phyloP scores from a whole-genome alignment of 2,888 invertebrate genomes.

The Phymatocera aterrima region DNA sequence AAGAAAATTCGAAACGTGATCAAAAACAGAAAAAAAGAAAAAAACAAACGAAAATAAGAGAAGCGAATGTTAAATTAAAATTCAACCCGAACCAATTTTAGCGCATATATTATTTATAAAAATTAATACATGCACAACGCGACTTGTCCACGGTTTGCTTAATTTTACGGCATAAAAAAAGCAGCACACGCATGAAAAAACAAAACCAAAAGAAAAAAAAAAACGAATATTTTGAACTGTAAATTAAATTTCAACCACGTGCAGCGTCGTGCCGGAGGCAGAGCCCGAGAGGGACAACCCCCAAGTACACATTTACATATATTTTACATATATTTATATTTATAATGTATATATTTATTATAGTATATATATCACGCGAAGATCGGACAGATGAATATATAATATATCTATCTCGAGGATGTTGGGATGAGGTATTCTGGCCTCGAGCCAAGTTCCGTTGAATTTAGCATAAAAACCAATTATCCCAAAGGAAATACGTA shows the following conservation, averaged over 20 bases:
- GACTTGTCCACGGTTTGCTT: no score
- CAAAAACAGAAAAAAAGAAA: no score
- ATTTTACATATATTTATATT: background rate
- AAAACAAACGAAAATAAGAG: no score
- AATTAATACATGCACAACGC: no score
- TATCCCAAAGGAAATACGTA: background rate
- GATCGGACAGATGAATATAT: slow-evolving; percentile 13
- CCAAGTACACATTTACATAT: slow-evolving; percentile 7
- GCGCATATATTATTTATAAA: no score
- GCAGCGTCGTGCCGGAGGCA: background rate
- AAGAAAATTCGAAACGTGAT: no score
- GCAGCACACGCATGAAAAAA: no score
- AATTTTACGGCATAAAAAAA: no score
- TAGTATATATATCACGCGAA: background rate
- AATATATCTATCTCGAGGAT: slow-evolving; percentile 19
- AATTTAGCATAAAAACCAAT: slow-evolving; percentile 45
- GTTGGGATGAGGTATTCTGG: background rate
- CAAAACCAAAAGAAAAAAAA: no score
- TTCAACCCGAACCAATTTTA: no score
- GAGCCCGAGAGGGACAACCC: no score
- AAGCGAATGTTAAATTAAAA: no score
- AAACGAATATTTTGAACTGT: background rate
- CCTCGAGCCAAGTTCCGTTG: slow-evolving; percentile 26
- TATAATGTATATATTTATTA: background rate
- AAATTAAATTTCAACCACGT: slow-evolving; percentile 4